Evolutionary conservation across 2,888 invertebrate genomes (phyloP), one percentile per base, ranked within the genome.

Genomic region (Dasysyrphus tricinctus): DNA sequence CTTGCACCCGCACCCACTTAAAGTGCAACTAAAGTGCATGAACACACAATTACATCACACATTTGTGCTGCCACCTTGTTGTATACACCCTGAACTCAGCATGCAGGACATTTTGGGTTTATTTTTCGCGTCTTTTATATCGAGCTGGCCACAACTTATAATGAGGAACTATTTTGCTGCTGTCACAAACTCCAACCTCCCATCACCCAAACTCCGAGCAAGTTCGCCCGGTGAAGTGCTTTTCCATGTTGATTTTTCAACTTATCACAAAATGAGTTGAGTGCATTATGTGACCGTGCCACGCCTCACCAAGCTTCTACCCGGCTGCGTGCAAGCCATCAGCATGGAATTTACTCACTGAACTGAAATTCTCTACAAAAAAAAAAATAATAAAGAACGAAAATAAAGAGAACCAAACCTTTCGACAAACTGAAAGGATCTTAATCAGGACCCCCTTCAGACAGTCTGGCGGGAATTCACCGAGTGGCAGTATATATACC

Each of bases 181-280:
- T 79, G 63, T 75, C 75, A 42, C 59, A 51, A 39, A 69, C 47
- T 42, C 14, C 42, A 37, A 19, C 16, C 24, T 11, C 6, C 70
- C n/a, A n/a, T 12, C 29, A n/a, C 19, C 39, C 47, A 59, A 37
- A 56, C 54, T 73, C 44, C 51, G 51, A 61, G 24, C 78, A 74
- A 69, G 57, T 74, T 74, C 61, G 70, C 85, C 81, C 85, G 29
- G 39, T 82, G 82, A 82, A 86, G 86, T 86, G 86, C 86, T 86
- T 86, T 86, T 82, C 86, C 86, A 86, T 86, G 86, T 86, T 86
- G 86, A 86, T 86, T 86, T 86, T 86, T 75, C 86, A 70, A 86
- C 86, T 86, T 86, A 86, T 86, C 86, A 86, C 78, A 82, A 86
- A 86, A 86, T 86, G 70, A 86, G 72, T 82, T 86, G 86, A 86